Conservation (phyloP, 2,888 invertebrate genomes). For the Cephus rjabovi region DNA sequence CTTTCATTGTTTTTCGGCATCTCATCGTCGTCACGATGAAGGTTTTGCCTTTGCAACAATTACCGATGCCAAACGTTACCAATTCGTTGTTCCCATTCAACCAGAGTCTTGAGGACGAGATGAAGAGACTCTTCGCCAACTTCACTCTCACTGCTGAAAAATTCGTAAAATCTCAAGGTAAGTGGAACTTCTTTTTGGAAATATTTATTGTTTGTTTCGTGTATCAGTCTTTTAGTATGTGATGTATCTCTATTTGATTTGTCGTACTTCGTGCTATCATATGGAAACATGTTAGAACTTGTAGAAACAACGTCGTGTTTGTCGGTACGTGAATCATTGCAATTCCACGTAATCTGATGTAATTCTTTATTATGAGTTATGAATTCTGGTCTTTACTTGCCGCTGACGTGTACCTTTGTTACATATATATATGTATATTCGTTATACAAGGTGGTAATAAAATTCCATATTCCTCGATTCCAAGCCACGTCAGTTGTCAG, state of each 20-base stretch:
- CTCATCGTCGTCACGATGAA: slow-evolving; percentile 20
- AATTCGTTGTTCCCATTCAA: slow-evolving; percentile 54
- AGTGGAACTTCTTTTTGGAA: not conserved
- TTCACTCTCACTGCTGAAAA: slow-evolving; percentile 23
- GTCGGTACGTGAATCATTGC: not conserved
- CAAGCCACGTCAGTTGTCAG: not conserved
- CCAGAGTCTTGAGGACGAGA: slow-evolving; percentile 55
- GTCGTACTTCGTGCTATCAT: not conserved
- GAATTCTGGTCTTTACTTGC: not conserved
- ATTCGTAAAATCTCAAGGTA: not conserved
- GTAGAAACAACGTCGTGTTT: not conserved
- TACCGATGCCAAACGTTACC: slow-evolving; percentile 36
- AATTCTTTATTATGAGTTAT: not conserved
- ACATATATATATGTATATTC: not conserved
- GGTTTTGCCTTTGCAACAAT: slow-evolving; percentile 28
- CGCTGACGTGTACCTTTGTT: not conserved
- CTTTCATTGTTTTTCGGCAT: not conserved
- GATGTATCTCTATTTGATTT: no score
- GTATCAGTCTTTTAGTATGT: not conserved
- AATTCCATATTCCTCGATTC: not conserved
- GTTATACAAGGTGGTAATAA: not conserved
- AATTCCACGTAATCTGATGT: not conserved
- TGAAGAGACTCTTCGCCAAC: slow-evolving; percentile 49
- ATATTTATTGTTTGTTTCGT: not conserved
- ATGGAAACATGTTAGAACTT: not conserved